Conservation (phyloP, 2,888 invertebrate genomes). For the Diaprepes abbreviatus region DNA sequence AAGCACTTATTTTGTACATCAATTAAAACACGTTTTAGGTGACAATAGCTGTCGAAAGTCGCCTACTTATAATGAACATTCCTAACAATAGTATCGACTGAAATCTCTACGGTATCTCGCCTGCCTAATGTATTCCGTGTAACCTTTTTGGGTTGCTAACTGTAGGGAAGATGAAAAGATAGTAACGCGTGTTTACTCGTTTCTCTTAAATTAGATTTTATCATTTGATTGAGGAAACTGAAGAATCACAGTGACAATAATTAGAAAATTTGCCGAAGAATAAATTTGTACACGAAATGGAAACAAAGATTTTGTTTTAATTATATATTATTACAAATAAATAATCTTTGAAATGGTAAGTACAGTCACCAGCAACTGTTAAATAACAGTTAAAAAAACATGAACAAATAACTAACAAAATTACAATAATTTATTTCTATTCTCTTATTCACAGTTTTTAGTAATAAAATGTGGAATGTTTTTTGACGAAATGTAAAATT, state of each 20-base stretch:
- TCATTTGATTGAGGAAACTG: constrained; percentile 9
- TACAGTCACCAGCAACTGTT: too few relatives aligned
- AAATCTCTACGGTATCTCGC: constrained; percentile 56
- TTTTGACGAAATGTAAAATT: too few relatives aligned
- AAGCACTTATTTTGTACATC: constrained; percentile 56
- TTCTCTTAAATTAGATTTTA: constrained; percentile 45
- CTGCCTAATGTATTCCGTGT: constrained; percentile 57
- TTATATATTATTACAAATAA: background rate
- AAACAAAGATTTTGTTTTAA: background rate
- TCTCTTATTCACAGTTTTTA: too few relatives aligned
- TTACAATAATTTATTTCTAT: too few relatives aligned
- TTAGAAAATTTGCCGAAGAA: background rate
- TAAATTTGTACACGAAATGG: background rate
- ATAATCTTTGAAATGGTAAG: too few relatives aligned
- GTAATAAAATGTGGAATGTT: too few relatives aligned
- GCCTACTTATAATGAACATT: constrained; percentile 53
- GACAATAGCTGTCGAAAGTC: constrained; percentile 61
- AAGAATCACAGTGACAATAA: background rate
- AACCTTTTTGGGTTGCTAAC: constrained; percentile 54
- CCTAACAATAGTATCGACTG: constrained; percentile 58
- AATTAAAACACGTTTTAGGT: constrained; percentile 60
- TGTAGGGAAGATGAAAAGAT: constrained; percentile 55
- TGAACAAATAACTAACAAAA: too few relatives aligned
- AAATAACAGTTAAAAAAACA: too few relatives aligned
- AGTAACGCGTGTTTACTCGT: constrained; percentile 51